Evolutionary conservation across 1,140 invertebrate genomes (phyloP).

Genomic region (Cryptotermes secundus): DNA sequence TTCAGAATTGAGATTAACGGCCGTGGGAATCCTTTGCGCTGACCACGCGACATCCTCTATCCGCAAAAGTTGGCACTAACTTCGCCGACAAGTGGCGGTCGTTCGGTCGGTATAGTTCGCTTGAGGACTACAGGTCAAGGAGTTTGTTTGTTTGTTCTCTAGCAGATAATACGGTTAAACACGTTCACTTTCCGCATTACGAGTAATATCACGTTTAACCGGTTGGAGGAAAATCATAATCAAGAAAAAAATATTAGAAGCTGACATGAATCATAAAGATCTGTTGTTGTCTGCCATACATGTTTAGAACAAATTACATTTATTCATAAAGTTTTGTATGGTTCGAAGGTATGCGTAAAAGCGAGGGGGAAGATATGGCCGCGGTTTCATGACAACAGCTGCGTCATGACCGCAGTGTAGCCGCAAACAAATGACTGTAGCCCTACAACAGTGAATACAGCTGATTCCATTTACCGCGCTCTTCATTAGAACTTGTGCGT

Average conservation of each 20-base stretch:
- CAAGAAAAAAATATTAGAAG: not conserved
- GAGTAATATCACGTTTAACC: too few species aligned
- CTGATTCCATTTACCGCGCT: not conserved
- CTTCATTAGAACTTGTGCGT: not conserved
- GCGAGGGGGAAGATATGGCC: not conserved
- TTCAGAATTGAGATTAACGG: too few species aligned
- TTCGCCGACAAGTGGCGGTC: too few species aligned
- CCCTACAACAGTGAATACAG: not conserved
- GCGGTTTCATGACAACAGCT: not conserved
- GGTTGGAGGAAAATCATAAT: too few species aligned
- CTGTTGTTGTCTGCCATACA: not conserved
- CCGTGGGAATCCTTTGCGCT: too few species aligned
- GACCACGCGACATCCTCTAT: too few species aligned
- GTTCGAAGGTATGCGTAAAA: not conserved
- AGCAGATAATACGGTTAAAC: too few species aligned
- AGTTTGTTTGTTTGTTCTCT: too few species aligned
- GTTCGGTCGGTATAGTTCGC: too few species aligned
- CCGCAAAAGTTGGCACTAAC: too few species aligned
- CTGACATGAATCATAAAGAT: not conserved
- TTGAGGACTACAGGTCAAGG: too few species aligned
- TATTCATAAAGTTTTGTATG: not conserved
- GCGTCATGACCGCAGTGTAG: not conserved
- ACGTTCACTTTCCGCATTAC: too few species aligned
- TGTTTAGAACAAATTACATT: not conserved
- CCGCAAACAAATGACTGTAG: not conserved